phyloP scores from a whole-genome alignment of 53 echinoderm and acorn worm genomes.

The Mesocentrotus franciscanus region DNA sequence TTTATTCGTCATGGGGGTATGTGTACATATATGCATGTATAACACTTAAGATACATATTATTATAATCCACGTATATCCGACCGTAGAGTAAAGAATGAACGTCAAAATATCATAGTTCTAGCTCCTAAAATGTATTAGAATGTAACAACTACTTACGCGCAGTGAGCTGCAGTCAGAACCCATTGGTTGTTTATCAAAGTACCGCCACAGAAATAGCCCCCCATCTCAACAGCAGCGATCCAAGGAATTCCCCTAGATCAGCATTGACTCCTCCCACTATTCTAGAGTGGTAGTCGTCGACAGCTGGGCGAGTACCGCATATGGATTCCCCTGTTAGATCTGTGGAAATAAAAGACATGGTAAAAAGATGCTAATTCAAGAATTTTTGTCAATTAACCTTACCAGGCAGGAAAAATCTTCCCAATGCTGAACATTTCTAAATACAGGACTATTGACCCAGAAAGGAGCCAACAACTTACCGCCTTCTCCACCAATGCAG shows the following conservation, averaged over 20 bases:
- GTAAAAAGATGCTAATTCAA: not conserved
- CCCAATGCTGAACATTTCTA: too few relatives aligned
- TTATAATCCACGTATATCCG: too few relatives aligned
- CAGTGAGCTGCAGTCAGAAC: constrained; percentile 87
- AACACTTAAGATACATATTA: too few relatives aligned
- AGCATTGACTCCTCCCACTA: constrained; percentile 78
- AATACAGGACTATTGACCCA: too few relatives aligned
- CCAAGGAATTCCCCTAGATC: constrained; percentile 79
- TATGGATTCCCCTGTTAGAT: constrained; percentile 31
- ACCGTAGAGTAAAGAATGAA: too few relatives aligned
- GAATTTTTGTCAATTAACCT: not conserved
- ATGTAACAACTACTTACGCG: constrained; percentile 66
- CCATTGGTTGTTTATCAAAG: constrained; percentile 76
- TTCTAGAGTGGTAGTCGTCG: constrained; percentile 54
- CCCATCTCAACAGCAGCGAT: constrained; percentile 70
- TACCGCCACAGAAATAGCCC: constrained; percentile 67
- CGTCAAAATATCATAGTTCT: too few relatives aligned
- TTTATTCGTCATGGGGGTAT: too few relatives aligned
- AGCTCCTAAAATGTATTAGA: too few relatives aligned
- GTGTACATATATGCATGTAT: too few relatives aligned
- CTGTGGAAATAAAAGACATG: not conserved
- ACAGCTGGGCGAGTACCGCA: constrained; percentile 75
- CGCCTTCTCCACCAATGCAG: constrained; percentile 45
- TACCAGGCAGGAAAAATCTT: too few relatives aligned
- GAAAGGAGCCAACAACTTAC: constrained; percentile 4